Conservation (phyloP, 2,113 vertebrate species). For the Oreochromis spilurus region DNA sequence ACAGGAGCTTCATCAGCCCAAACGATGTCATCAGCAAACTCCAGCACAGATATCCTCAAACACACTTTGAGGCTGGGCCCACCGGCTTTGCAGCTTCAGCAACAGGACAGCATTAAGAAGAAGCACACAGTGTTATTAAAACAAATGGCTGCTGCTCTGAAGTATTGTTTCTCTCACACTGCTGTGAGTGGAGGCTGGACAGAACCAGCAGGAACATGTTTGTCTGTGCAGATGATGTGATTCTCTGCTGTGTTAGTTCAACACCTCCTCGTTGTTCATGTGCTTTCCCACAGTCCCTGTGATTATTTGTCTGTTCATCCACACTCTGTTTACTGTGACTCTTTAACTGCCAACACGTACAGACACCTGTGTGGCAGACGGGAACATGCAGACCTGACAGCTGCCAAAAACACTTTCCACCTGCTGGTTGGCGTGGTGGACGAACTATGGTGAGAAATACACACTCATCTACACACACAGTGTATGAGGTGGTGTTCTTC, state of each 20-base stretch:
- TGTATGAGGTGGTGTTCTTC: not conserved
- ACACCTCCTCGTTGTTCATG: not conserved
- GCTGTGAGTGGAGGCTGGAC: not conserved
- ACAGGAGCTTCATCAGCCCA: conserved; percentile 86
- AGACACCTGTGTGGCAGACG: conserved; percentile 82
- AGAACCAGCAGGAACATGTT: not conserved
- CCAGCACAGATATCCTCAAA: conserved; percentile 86
- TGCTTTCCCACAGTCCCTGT: not conserved
- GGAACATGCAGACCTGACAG: conserved; percentile 76
- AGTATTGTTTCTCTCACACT: not conserved
- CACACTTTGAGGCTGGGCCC: not conserved
- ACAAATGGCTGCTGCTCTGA: not conserved
- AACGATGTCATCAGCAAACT: conserved; percentile 90
- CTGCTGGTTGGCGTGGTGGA: conserved; percentile 90
- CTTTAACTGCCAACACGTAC: conserved; percentile 80
- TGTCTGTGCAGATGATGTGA: not conserved
- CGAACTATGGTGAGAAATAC: conserved; percentile 85
- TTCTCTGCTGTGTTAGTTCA: not conserved
- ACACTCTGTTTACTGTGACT: not conserved
- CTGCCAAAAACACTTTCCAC: conserved; percentile 89
- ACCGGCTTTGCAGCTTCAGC: not conserved
- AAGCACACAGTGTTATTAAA: not conserved
- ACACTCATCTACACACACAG: not conserved
- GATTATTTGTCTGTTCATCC: not conserved
- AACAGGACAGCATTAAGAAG: not conserved